Conservation (phyloP, 1,140 invertebrate genomes). For the Ips typographus region DNA sequence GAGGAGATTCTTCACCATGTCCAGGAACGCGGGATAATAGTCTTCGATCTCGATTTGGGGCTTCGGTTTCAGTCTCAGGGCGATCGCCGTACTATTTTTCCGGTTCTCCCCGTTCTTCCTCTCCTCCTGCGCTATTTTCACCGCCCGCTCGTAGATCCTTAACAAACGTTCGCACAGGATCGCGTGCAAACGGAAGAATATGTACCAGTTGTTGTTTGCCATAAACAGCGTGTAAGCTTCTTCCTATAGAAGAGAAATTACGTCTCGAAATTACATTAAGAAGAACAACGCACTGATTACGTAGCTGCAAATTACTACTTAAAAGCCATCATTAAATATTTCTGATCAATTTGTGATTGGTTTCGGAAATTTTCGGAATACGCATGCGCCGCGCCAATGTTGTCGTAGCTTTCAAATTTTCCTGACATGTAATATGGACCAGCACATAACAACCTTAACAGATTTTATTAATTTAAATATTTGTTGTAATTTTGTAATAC, state of each 20-base stretch:
- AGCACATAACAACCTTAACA: no score
- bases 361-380: no score
- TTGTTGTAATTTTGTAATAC: no score
- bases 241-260: conserved; percentile 53
- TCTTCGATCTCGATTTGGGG: conserved; percentile 62
- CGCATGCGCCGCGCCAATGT: no score
- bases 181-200: conserved; percentile 94
- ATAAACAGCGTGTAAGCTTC: conserved; percentile 82
- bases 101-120: conserved; percentile 59
- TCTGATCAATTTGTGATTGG: no score
- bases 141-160: conserved; percentile 76
- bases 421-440: no score
- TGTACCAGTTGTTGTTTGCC: conserved; percentile 91
- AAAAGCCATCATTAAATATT: no score
- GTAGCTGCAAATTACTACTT: no score
- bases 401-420: no score
- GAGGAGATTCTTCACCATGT: conserved; percentile 93
- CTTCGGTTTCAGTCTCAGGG: conserved; percentile 84
- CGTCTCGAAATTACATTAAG: no score
- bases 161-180: conserved; percentile 89
- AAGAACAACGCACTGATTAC: no score
- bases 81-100: conserved; percentile 81
- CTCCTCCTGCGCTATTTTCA: conserved; percentile 74
- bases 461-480: no score
- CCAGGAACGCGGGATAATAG: conserved; percentile 89